Base-by-base conservation (phyloP, 2,113 vertebrate genomes). In the Sus scrofa region DNA sequence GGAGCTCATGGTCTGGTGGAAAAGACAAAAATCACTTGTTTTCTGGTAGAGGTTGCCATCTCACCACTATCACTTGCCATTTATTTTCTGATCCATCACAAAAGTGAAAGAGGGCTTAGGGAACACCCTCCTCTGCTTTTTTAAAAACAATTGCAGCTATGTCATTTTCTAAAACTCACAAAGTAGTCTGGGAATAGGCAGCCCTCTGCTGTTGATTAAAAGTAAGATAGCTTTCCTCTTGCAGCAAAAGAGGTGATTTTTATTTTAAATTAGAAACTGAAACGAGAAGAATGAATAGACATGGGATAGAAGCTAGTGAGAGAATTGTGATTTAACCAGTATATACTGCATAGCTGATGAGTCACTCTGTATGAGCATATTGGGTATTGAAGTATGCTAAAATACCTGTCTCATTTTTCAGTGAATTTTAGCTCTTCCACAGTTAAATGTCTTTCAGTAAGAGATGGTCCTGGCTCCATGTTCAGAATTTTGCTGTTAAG, bases 201-300 rank as follows among this genome's bases (percentile, higher is more conserved):
- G 83, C 82, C 67, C 89, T 96, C 89, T 95, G 56, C 92, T 97
- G 67, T 96, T 92, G 93, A 92, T 82, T 68, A 88, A 88, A 92
- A 89, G 68, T 93, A 86, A 89, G 83, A 70, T 90, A 71, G 19
- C 13, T 75, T 86, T 94, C 54, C 24, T 77, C 0, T 65, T 39
- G n/a, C n/a, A 34, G 20, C 14, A 62, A 52, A 56, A 79, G 24
- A 87, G 84, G 54, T 50, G 56, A 70, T 44, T 87, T n/a, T 77
- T 82, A 52, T 32, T 89, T 94, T 96, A 60, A 85, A 75, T 70
- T 89, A 86, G 92, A 71, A 95, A 95, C 73, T 54, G 54, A 94
- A 94, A 82, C 90, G n/a, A 79, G 56, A 73, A 87, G 86, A 91
- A 85, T 78, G 89, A 86, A 73, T 73, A 89, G 52, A 83, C 54